phyloP scores from a whole-genome alignment of 1,140 invertebrate species.

The Steinernema khuongi region DNA sequence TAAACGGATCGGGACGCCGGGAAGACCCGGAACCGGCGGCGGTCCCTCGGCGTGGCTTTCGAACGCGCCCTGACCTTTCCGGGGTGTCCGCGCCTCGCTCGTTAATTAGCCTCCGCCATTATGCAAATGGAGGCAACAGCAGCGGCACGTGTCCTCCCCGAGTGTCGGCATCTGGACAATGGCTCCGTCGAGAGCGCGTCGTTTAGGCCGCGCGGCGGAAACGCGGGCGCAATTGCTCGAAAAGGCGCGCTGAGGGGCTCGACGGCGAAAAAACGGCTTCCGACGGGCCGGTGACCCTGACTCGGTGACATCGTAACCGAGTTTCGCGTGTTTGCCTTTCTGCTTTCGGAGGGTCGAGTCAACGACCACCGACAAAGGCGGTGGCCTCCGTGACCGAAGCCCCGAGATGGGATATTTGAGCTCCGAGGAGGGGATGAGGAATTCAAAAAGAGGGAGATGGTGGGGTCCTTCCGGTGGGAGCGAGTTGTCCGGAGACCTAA shows the following conservation, averaged over 20 bases:
- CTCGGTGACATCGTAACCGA: slow-evolving; percentile 8
- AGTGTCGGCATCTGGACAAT: slow-evolving; percentile 10
- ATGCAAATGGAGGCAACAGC: slow-evolving; percentile 14
- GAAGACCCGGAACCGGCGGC: too few relatives aligned
- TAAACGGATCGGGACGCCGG: too few relatives aligned
- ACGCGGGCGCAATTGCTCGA: slow-evolving; percentile 1
- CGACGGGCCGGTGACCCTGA: neutral
- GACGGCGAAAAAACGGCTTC: slow-evolving; percentile 14
- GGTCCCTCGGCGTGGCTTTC: too few relatives aligned
- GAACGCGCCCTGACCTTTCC: neutral
- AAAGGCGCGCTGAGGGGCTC: neutral
- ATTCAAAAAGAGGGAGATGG: neutral
- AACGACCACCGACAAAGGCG: slow-evolving; percentile 9
- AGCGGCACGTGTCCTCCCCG: slow-evolving; percentile 9
- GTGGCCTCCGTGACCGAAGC: neutral
- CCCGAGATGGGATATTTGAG: neutral
- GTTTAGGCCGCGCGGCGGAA: neutral
- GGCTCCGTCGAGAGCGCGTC: neutral
- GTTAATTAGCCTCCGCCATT: slow-evolving; percentile 7
- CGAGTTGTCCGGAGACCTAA: too few relatives aligned
- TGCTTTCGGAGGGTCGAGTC: slow-evolving; percentile 9
- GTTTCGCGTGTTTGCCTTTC: slow-evolving; percentile 8
- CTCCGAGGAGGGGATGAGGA: neutral
- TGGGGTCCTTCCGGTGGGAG: too few relatives aligned
- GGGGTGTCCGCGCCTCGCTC: neutral